Evolutionary conservation across 2,797 vertebrate genomes (phyloP).

Genomic region (Lophius americanus): DNA sequence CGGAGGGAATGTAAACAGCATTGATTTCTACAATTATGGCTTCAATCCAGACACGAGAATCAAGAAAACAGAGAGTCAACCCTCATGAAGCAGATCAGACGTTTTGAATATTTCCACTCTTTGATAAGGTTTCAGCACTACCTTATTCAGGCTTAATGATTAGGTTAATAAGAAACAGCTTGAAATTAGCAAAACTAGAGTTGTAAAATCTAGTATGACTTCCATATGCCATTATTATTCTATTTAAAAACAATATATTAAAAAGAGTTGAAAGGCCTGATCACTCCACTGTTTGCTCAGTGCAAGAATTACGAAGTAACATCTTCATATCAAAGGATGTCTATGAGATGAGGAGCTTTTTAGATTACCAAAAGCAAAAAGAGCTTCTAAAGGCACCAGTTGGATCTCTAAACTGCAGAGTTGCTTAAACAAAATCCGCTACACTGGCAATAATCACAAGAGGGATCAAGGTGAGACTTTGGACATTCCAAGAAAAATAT

Average conservation of each 20-base stretch:
- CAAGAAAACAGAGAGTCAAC: conserved; percentile 39
- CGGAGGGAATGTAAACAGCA: conserved; percentile 74
- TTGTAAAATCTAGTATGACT: conserved; percentile 12
- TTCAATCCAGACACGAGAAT: conserved; percentile 55
- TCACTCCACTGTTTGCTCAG: not conserved
- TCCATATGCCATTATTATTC: conserved; percentile 23
- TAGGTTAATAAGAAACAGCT: not conserved
- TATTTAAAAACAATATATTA: conserved; percentile 15
- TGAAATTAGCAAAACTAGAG: conserved; percentile 13
- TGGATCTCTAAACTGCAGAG: conserved; percentile 52
- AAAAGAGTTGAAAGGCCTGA: conserved; percentile 19
- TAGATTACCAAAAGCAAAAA: conserved; percentile 40
- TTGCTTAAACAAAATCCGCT: conserved; percentile 43
- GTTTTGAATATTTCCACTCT: conserved; percentile 22
- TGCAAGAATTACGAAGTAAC: conserved; percentile 15
- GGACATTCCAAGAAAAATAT: conserved; percentile 42
- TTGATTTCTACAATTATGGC: conserved; percentile 61
- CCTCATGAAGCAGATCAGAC: conserved; percentile 31
- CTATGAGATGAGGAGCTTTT: conserved; percentile 44
- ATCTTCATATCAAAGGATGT: conserved; percentile 50
- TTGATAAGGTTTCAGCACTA: conserved; percentile 12
- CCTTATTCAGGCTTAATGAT: conserved; percentile 8
- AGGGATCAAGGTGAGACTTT: conserved; percentile 47
- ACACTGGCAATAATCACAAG: conserved; percentile 34
- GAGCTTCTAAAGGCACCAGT: conserved; percentile 44